These are phyloP conservation scores for Brachyrhaphis roseni DNA, from an alignment of 2,797 vertebrate species.

Conservation along the genomic window DNA sequence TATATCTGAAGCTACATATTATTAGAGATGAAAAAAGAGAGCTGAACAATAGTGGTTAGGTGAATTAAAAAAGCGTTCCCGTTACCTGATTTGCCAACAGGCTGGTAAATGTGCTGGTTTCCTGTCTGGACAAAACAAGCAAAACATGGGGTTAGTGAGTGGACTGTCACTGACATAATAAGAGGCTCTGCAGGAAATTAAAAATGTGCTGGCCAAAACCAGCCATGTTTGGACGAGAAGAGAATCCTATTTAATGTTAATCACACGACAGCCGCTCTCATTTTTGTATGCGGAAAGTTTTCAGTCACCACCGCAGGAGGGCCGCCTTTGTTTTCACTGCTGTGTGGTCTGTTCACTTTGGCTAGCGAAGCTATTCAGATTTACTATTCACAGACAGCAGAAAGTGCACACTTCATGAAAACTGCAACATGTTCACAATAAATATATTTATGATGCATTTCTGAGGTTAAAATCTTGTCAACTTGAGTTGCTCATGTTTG, in stretches of 20 bases:
- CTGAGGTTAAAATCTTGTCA: slow-evolving; percentile 22
- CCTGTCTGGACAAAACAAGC: slow-evolving; percentile 83
- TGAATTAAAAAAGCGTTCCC: slow-evolving; percentile 35
- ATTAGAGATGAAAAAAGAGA: slow-evolving; percentile 17
- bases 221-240: slow-evolving; percentile 16
- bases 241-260: slow-evolving; percentile 39
- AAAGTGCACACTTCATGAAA: slow-evolving; percentile 26
- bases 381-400: slow-evolving; percentile 18
- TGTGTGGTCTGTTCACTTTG: slow-evolving; percentile 47
- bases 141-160: slow-evolving; percentile 59
- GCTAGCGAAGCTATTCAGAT: slow-evolving; percentile 32
- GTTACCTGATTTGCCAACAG: slow-evolving; percentile 96
- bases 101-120: slow-evolving; percentile 98
- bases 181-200: slow-evolving; percentile 49
- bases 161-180: slow-evolving; percentile 32
- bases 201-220: slow-evolving; percentile 37
- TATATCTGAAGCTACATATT: slow-evolving; percentile 3
- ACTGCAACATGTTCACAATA: slow-evolving; percentile 14
- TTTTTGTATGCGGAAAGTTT: slow-evolving; percentile 8
- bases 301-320: slow-evolving; percentile 1
- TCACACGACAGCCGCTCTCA: slow-evolving; percentile 36
- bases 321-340: slow-evolving; percentile 28
- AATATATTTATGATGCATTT: slow-evolving; percentile 28
- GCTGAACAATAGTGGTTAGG: slow-evolving; percentile 32
- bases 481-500: background rate